These are phyloP conservation scores for Prietella phreatophila DNA, from an alignment of 2,113 vertebrate genomes.

Conservation along the genomic window DNA sequence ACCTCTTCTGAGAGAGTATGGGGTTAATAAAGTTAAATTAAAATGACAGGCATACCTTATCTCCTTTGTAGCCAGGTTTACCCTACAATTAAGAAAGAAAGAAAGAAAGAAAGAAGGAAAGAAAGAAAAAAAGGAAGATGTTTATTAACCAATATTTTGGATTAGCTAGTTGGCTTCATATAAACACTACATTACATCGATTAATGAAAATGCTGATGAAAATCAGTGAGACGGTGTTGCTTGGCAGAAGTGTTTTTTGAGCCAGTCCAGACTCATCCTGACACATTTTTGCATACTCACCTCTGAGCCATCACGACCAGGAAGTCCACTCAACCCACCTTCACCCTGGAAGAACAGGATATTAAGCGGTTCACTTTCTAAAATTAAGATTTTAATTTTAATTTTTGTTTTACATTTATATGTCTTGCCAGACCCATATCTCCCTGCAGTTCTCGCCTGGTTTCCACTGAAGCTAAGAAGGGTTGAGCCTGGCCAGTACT, in stretches of 20 bases:
- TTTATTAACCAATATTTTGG: background rate
- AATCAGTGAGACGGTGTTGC: background rate
- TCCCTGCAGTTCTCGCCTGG: too few species aligned
- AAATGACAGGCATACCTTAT: conserved; percentile 72
- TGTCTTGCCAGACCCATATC: too few species aligned
- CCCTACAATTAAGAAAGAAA: conserved; percentile 65
- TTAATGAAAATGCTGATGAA: background rate
- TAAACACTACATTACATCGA: background rate
- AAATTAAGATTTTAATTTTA: background rate
- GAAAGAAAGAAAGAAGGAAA: conserved; percentile 1
- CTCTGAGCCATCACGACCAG: conserved; percentile 81
- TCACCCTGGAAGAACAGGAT: conserved; percentile 74
- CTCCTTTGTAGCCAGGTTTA: conserved; percentile 86
- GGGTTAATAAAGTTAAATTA: background rate
- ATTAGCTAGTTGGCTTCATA: background rate
- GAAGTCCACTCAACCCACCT: conserved; percentile 79
- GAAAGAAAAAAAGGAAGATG: background rate
- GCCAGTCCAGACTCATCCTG: background rate
- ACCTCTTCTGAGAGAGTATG: background rate
- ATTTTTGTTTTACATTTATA: background rate
- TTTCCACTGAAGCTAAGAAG: too few species aligned
- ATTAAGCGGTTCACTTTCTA: too few species aligned
- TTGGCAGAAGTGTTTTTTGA: background rate
- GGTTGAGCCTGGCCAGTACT: too few species aligned
- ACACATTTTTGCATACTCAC: conserved; percentile 63